Percentiles rank a stretch among this genome's conserved stretches.
These are phyloP conservation scores for Hartigia nigra DNA, from an alignment of 2,888 invertebrate genomes.

Conservation along the genomic window DNA sequence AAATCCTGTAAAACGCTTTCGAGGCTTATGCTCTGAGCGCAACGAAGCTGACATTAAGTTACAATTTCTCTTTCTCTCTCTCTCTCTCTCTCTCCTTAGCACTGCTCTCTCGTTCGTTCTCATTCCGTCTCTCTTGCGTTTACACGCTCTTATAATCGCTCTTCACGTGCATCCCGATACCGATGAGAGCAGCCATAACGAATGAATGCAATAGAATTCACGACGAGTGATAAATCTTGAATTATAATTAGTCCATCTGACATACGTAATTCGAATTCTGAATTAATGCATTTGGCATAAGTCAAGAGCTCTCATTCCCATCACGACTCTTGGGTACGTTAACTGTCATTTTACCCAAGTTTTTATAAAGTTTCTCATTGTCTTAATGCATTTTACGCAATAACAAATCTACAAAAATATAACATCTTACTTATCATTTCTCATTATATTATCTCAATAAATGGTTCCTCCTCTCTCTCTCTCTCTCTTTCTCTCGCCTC, in stretches of 20 bases:
- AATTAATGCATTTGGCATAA: slow-evolving; percentile 6
- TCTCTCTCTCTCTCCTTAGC: background rate
- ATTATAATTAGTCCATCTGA: background rate
- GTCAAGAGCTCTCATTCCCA: slow-evolving; percentile 16
- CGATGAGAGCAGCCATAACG: background rate
- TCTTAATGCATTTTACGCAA: slow-evolving; percentile 63
- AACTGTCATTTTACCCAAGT: slow-evolving; percentile 41
- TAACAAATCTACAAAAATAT: slow-evolving; percentile 67
- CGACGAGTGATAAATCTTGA: background rate
- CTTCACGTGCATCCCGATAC: background rate
- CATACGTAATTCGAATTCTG: background rate
- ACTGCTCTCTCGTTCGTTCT: background rate
- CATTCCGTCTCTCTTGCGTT: background rate
- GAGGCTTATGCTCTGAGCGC: background rate
- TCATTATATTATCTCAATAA: slow-evolving; percentile 59
- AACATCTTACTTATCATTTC: slow-evolving; percentile 57
- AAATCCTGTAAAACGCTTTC: background rate
- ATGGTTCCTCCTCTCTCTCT: slow-evolving; percentile 43
- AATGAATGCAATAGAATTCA: background rate
- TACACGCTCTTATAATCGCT: background rate
- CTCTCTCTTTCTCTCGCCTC: slow-evolving; percentile 27
- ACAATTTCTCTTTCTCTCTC: slow-evolving; percentile 7
- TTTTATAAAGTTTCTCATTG: slow-evolving; percentile 61
- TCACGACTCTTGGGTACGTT: slow-evolving; percentile 24
- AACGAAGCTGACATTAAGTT: slow-evolving; percentile 12